A percentile compares a stretch with the other conserved stretches of the same genome.
phyloP scores from a whole-genome alignment of 2,113 vertebrate genomes.

The Phainopepla nitens region DNA sequence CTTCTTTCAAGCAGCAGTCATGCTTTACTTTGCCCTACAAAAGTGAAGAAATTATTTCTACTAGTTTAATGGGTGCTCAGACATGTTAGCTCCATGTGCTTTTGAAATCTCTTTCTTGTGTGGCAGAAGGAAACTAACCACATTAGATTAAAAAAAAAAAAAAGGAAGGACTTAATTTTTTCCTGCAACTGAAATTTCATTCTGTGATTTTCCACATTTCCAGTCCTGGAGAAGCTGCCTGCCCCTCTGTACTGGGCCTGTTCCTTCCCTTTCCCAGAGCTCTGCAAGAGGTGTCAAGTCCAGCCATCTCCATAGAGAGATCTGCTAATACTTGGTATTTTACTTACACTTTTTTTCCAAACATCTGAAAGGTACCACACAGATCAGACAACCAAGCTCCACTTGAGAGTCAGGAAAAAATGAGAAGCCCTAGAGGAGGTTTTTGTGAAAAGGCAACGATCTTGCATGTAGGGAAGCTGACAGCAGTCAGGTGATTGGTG shows the following conservation, averaged over 20 bases:
- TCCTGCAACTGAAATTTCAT: background rate
- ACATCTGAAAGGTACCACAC: background rate
- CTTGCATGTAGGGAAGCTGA: background rate
- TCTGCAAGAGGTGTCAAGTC: background rate
- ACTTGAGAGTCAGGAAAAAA: background rate
- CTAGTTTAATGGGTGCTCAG: background rate
- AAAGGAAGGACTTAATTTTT: background rate
- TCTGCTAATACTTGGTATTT: background rate
- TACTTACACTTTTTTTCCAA: background rate
- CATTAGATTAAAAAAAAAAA: background rate
- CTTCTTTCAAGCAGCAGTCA: background rate
- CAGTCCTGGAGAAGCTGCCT: background rate
- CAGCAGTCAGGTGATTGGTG: background rate
- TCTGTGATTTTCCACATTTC: background rate
- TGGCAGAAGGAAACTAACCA: background rate
- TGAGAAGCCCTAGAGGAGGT: background rate
- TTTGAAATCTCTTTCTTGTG: background rate
- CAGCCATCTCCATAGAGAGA: background rate
- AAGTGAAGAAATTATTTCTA: background rate
- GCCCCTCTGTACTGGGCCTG: background rate
- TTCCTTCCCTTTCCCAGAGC: background rate
- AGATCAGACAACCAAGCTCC: background rate
- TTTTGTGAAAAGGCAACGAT: background rate
- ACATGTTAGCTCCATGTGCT: background rate
- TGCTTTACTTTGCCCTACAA: background rate